Percentiles rank a stretch among this genome's conserved stretches.
Evolutionary conservation across 2,888 invertebrate species (phyloP).

Genomic region (Auanema freiburgensis): DNA sequence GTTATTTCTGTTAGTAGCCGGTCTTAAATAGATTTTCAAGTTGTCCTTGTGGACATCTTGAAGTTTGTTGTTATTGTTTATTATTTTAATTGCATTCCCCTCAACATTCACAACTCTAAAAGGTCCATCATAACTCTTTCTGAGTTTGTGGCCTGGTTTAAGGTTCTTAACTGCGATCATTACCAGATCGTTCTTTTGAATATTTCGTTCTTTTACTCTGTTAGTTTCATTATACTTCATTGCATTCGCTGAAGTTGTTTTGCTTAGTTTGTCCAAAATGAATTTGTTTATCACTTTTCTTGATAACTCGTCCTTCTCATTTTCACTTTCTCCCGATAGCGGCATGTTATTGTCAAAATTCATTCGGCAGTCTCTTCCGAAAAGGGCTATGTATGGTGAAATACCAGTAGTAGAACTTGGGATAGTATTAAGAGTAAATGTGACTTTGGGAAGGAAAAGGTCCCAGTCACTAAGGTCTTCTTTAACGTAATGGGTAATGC

Average conservation of each 20-base stretch:
- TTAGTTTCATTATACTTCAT: background rate
- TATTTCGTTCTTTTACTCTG: background rate
- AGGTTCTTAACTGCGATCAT: background rate
- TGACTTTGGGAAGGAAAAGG: background rate
- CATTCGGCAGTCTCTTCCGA: slow-evolving; percentile 7
- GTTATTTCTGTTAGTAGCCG: no score
- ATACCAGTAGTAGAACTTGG: slow-evolving; percentile 2
- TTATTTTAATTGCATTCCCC: background rate
- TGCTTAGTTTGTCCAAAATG: background rate
- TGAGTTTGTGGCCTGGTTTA: background rate
- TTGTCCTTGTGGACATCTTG: no score
- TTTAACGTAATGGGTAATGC: slow-evolving; percentile 7
- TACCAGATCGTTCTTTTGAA: background rate
- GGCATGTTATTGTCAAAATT: background rate
- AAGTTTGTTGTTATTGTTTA: no score
- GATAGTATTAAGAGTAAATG: background rate
- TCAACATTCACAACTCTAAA: background rate
- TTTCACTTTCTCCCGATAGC: no score
- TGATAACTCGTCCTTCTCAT: no score
- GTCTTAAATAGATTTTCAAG: no score
- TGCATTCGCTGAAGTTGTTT: background rate
- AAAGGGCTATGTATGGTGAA: slow-evolving; percentile 7
- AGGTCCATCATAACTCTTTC: background rate
- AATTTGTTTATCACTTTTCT: background rate
- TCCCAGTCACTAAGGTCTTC: slow-evolving; percentile 14